Percentiles rank a stretch among this genome's conserved stretches.
Conservation (phyloP, 2,797 vertebrate species). For the Erpetoichthys calabaricus region DNA sequence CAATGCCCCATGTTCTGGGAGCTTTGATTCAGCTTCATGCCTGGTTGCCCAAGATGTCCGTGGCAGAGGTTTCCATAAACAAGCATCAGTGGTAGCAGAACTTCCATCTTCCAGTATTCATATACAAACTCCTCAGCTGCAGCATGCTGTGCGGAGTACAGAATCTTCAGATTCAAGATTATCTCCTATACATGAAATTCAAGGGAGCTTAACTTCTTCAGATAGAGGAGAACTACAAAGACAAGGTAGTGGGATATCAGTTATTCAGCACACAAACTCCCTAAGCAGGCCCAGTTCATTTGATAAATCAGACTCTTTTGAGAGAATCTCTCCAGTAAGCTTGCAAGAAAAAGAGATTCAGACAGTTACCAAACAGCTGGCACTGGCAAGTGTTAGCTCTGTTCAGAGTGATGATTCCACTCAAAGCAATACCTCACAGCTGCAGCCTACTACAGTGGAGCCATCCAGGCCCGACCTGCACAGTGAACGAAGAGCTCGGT, state of each 20-base stretch:
- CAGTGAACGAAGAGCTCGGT: constrained; percentile 28
- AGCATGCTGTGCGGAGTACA: constrained; percentile 53
- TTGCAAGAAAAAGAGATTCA: constrained; percentile 52
- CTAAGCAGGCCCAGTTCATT: constrained; percentile 81
- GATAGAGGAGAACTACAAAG: constrained; percentile 72
- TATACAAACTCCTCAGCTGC: constrained; percentile 61
- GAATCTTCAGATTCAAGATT: constrained; percentile 55
- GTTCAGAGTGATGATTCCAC: constrained; percentile 35
- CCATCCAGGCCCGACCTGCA: constrained; percentile 38
- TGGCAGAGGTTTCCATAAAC: constrained; percentile 40
- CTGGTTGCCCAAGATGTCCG: constrained; percentile 38
- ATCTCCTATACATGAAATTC: constrained; percentile 57
- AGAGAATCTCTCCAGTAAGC: constrained; percentile 59
- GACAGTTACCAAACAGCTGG: constrained; percentile 37
- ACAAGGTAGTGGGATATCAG: constrained; percentile 84
- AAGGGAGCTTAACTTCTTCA: constrained; percentile 39
- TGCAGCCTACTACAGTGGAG: constrained; percentile 31
- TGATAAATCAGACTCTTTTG: constrained; percentile 71
- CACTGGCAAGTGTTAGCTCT: constrained; percentile 35
- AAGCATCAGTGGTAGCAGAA: constrained; percentile 35
- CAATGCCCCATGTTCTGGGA: constrained; percentile 50
- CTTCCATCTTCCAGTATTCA: constrained; percentile 48
- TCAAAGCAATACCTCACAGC: constrained; percentile 36
- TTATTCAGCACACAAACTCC: constrained; percentile 95
- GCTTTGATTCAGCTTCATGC: constrained; percentile 37